Percentiles rank a stretch among this genome's conserved stretches.
These are phyloP conservation scores for Limenitis camilla DNA, from an alignment of 2,888 invertebrate species.

Conservation along the genomic window DNA sequence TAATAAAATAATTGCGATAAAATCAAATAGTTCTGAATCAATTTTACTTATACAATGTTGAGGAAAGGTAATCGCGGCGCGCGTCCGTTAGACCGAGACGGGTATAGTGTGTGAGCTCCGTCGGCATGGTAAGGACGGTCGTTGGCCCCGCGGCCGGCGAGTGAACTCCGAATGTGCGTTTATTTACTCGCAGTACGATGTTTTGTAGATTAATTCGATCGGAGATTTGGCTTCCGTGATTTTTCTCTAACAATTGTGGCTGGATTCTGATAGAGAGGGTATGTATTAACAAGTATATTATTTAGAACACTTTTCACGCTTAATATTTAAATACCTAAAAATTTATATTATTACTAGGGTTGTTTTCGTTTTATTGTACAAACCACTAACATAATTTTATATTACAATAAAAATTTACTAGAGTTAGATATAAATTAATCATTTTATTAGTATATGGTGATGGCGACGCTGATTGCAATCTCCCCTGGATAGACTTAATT, in stretches of 20 bases:
- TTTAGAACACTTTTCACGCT: too few species aligned
- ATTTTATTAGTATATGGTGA: neutral
- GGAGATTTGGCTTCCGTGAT: constrained; percentile 31
- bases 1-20: constrained; percentile 16
- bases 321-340: too few species aligned
- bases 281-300: neutral
- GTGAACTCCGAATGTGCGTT: constrained; percentile 71
- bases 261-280: constrained; percentile 13
- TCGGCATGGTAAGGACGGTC: constrained; percentile 72
- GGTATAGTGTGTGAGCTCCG: constrained; percentile 48
- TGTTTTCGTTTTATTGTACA: too few species aligned
- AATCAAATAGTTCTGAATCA: constrained; percentile 24
- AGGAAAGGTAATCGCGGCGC: constrained; percentile 36
- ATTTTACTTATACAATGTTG: constrained; percentile 43
- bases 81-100: constrained; percentile 54
- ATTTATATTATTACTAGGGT: too few species aligned
- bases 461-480: neutral
- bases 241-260: constrained; percentile 16
- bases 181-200: constrained; percentile 34
- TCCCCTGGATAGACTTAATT: neutral
- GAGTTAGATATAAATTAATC: neutral
- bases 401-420: neutral
- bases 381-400: too few species aligned
- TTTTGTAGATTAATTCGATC: constrained; percentile 31
- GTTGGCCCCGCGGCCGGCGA: constrained; percentile 65